Conservation (phyloP, 2,113 vertebrate species). For the Zootoca vivipara region DNA sequence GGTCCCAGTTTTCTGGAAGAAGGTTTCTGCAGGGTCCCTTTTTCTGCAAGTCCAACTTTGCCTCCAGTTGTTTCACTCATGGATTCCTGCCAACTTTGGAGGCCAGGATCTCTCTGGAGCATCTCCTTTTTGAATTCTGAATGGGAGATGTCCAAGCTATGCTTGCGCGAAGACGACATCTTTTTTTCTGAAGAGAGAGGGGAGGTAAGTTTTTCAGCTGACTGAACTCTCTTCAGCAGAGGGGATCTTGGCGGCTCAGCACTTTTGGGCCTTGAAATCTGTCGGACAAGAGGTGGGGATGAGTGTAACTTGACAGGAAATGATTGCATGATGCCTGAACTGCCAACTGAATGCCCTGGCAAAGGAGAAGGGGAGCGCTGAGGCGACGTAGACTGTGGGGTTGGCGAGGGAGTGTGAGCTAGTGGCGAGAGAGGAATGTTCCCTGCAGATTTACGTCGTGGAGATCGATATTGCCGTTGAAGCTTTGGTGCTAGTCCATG, state of each 20-base stretch:
- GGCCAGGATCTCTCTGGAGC: constrained; percentile 85
- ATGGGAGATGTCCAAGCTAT: constrained; percentile 90
- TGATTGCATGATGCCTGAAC: constrained; percentile 76
- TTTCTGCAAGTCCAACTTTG: constrained; percentile 81
- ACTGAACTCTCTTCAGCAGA: constrained; percentile 95
- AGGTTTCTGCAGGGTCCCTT: constrained; percentile 85
- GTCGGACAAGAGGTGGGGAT: constrained; percentile 89
- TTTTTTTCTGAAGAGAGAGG: constrained; percentile 85
- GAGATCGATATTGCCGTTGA: constrained; percentile 95
- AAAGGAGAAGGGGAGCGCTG: constrained; percentile 93
- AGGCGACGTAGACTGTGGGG: constrained; percentile 89
- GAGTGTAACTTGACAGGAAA: constrained; percentile 93
- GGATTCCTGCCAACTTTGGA: constrained; percentile 87
- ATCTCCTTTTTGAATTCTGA: constrained; percentile 95
- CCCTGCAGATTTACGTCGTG: constrained; percentile 93
- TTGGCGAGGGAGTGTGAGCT: constrained; percentile 94
- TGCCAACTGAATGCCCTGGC: constrained; percentile 79
- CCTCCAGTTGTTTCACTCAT: constrained; percentile 74
- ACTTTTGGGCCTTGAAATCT: constrained; percentile 93
- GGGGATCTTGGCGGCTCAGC: constrained; percentile 92
- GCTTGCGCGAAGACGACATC: constrained; percentile 81
- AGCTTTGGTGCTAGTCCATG: constrained; percentile 96
- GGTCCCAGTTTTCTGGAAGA: constrained; percentile 86
- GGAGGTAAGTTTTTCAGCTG: constrained; percentile 89
- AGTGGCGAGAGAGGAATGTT: constrained; percentile 96